phyloP scores from a whole-genome alignment of 2,113 vertebrate genomes.

The Ursus arctos region DNA sequence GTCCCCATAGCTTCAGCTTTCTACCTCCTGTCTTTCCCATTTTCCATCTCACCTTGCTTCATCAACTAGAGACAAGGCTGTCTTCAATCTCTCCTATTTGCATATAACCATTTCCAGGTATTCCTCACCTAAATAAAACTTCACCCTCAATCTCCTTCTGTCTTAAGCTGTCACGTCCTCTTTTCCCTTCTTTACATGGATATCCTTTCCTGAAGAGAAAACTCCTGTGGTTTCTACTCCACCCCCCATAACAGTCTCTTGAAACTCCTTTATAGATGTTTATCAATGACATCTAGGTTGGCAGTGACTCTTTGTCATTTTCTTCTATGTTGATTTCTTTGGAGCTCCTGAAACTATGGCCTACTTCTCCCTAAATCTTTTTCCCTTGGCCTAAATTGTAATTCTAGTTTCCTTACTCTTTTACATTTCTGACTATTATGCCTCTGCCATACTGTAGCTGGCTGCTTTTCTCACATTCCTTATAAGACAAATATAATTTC shows the following conservation, averaged over 20 bases:
- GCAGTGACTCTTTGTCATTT: background rate
- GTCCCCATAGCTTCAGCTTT: background rate
- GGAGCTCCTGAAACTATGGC: background rate
- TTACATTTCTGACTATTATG: background rate
- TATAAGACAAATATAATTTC: background rate
- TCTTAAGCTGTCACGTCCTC: background rate
- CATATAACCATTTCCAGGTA: background rate
- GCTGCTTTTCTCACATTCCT: background rate
- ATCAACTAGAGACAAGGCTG: background rate
- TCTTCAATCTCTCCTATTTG: background rate
- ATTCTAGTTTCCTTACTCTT: background rate
- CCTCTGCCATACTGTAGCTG: background rate
- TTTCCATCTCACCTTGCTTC: background rate
- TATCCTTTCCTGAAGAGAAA: background rate
- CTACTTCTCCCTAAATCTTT: background rate
- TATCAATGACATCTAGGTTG: background rate
- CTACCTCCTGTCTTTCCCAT: background rate
- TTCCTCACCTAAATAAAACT: background rate
- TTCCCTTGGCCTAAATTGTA: background rate
- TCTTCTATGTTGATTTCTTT: background rate
- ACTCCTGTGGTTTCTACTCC: background rate
- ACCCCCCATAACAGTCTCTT: background rate
- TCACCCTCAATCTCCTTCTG: background rate
- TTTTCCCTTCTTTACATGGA: background rate
- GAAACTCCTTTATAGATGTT: background rate